Evolutionary conservation across 1,140 invertebrate species (phyloP).

Genomic region (Pogonomyrmex barbatus): DNA sequence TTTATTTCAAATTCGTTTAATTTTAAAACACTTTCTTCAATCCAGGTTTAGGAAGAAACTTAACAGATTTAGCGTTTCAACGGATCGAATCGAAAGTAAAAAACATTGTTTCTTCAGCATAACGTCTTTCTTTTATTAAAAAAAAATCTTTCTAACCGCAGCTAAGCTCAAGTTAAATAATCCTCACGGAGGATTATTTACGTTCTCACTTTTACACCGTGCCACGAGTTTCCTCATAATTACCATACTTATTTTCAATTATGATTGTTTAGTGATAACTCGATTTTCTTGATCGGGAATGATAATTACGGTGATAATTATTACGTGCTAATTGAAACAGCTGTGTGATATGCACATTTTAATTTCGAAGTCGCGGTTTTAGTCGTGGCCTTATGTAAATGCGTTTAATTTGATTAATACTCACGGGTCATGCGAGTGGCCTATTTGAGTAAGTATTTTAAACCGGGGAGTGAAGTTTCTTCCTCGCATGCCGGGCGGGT

Average conservation of each 20-base stretch:
- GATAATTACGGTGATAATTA: not conserved
- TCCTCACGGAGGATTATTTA: not conserved
- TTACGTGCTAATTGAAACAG: not conserved
- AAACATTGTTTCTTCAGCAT: not conserved
- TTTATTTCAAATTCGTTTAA: not conserved
- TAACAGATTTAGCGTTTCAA: no score
- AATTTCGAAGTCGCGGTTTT: not conserved
- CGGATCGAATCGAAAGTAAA: no score
- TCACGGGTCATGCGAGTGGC: not conserved
- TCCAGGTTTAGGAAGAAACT: no score
- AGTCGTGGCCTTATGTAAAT: not conserved
- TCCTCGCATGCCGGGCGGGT: conserved; percentile 7
- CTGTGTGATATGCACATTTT: not conserved
- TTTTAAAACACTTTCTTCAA: not conserved
- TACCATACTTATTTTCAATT: conserved; percentile 7
- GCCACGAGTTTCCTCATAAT: not conserved
- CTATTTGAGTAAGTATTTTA: conserved; percentile 24
- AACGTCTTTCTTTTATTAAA: not conserved
- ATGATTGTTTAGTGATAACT: no score
- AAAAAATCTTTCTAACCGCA: not conserved
- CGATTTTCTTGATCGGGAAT: not conserved
- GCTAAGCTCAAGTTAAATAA: conserved; percentile 5
- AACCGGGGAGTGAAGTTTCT: conserved; percentile 16
- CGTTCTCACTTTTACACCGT: not conserved
- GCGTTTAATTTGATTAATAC: conserved; percentile 38